Percentiles rank a stretch among this genome's conserved stretches.
Evolutionary conservation across 1,140 invertebrate species (phyloP).

Genomic region (Drosophila orosa): DNA sequence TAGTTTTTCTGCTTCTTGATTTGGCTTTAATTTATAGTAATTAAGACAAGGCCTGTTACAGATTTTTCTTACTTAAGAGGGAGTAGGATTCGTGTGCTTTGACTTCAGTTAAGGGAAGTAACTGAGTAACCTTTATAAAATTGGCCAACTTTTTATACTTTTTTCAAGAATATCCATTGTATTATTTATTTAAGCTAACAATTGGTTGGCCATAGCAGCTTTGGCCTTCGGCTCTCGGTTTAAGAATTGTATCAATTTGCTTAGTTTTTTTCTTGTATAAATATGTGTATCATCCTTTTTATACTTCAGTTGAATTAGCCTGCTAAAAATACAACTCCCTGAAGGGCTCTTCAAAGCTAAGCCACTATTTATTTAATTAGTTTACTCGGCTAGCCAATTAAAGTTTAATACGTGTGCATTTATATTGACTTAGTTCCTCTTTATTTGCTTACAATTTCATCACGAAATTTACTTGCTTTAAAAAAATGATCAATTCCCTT

Average conservation of each 20-base stretch:
- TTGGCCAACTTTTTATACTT: no score
- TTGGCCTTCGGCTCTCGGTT: no score
- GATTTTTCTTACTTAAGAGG: no score
- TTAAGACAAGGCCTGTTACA: no score
- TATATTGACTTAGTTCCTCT: not conserved
- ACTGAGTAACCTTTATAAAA: no score
- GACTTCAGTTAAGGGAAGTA: no score
- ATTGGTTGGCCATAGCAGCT: no score
- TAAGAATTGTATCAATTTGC: not conserved
- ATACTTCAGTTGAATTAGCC: not conserved
- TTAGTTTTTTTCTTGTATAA: not conserved
- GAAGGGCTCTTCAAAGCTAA: not conserved
- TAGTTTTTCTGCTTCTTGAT: no score
- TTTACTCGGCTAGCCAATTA: not conserved
- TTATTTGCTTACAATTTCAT: not conserved
- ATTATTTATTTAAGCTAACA: no score
- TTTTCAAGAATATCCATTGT: no score
- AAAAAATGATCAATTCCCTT: not conserved
- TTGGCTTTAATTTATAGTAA: no score
- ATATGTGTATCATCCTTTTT: not conserved
- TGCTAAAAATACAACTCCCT: conserved; percentile 4
- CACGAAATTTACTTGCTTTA: not conserved
- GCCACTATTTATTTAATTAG: not conserved
- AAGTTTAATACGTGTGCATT: not conserved
- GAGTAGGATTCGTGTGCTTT: no score